A percentile compares a stretch with the other conserved stretches of the same genome.
phyloP scores from a whole-genome alignment of 2,888 invertebrate genomes.

The Acrocyrtus sp. region DNA sequence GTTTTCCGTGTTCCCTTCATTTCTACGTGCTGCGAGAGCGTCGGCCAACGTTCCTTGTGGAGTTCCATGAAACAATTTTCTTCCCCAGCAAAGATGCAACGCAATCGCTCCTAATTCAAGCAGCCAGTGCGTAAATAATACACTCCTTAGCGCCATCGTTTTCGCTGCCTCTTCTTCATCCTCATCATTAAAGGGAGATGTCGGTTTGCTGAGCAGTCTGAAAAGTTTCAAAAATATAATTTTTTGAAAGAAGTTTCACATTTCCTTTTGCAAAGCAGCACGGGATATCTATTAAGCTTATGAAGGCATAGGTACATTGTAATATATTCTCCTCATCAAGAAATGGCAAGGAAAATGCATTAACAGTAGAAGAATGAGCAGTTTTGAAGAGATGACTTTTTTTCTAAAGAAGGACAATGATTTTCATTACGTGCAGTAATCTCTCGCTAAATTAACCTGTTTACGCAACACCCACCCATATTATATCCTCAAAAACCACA shows the following conservation, averaged over 20 bases:
- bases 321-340: too few relatives aligned
- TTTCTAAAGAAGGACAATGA: not conserved
- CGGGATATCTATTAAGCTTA: too few relatives aligned
- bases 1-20: not conserved
- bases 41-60: not conserved
- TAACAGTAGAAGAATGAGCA: too few relatives aligned
- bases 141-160: conserved; percentile 54
- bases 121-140: conserved; percentile 61
- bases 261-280: too few relatives aligned
- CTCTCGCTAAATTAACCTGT: not conserved
- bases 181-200: conserved; percentile 29
- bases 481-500: too few relatives aligned
- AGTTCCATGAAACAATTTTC: conserved; percentile 11
- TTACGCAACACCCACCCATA: not conserved
- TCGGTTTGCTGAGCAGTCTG: conserved; percentile 37
- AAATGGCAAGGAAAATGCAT: too few relatives aligned
- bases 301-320: too few relatives aligned
- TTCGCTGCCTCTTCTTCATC: conserved; percentile 43
- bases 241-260: too few relatives aligned
- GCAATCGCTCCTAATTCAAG: conserved; percentile 62
- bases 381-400: too few relatives aligned
- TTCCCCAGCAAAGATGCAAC: conserved; percentile 57
- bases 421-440: not conserved
- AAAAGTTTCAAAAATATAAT: too few relatives aligned
- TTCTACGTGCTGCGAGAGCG: not conserved